Evolutionary conservation across 2,888 invertebrate species (phyloP), one percentile per base, ranked within the genome.

Genomic region (Drosophila mettleri): DNA sequence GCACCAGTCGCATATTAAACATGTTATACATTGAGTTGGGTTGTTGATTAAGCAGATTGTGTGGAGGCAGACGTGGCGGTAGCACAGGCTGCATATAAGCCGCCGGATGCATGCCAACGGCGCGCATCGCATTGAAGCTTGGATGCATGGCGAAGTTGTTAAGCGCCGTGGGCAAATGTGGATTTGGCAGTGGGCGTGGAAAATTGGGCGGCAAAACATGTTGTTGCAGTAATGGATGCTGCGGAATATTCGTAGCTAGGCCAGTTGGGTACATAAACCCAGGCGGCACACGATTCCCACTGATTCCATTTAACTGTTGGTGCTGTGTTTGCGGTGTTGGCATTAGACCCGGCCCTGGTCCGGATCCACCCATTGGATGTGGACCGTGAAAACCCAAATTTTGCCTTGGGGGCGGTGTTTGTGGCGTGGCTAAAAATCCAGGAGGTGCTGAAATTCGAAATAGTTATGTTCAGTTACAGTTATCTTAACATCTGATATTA

Each of bases 91-190:
- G 82, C 70, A 85, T 77, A n/a, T 80, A 81, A 1, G 86, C 72
- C 16, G 78, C 86, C 34, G 90, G 86, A 74, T 90, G 90, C 49
- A 90, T 78, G 52, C 90, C 89, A 34, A 86, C 86, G 29, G 91
- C 91, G 77, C 92, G 77, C 91, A 93, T 91, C 55, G 91, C 90
- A 81, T 91, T 92, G 57, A 92, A 92, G 68, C 90, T 92, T 5
- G 91, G 91, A 81, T 92, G 92, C 91, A 92, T 92, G 22, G 93
- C 91, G 90, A 93, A 85, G 89, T 93, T 91, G 90, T 91, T 92
- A 71, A 93, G 81, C 81, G 91, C 91, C 84, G 93, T 81, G 34
- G 92, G 92, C 51, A 92, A 80, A 80, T 90, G 90, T 36, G 89
- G 78, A 65, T 79, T 90, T 74, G 90, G 89, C 77, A 90, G 83